Evolutionary conservation across 2,888 invertebrate species (phyloP).

Genomic region (Erebia epiphron): DNA sequence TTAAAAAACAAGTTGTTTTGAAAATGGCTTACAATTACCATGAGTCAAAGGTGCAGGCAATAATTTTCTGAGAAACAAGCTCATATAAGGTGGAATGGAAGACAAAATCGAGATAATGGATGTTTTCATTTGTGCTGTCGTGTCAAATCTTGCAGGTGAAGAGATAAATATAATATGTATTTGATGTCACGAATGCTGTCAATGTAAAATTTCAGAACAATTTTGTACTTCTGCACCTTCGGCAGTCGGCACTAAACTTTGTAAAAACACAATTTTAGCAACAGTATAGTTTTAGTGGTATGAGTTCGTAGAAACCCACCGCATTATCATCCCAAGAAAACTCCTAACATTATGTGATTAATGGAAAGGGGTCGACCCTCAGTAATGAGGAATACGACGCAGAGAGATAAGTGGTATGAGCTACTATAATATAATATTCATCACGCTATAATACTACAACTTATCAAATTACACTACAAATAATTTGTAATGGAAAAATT

Average conservation of each 20-base stretch:
- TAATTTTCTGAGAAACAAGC: constrained; percentile 32
- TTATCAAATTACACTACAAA: too few species aligned
- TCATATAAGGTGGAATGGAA: constrained; percentile 24
- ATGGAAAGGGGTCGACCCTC: too few species aligned
- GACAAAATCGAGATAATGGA: constrained; percentile 17
- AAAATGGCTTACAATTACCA: constrained; percentile 73
- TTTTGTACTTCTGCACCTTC: neutral
- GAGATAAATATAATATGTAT: constrained; percentile 24
- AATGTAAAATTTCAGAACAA: constrained; percentile 11
- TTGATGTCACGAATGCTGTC: constrained; percentile 22
- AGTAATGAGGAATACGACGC: too few species aligned
- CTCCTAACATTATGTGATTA: too few species aligned
- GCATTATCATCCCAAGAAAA: too few species aligned
- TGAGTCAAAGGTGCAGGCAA: constrained; percentile 31
- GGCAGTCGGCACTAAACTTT: neutral
- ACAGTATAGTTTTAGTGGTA: neutral
- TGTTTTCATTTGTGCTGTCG: neutral
- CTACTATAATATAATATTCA: too few species aligned
- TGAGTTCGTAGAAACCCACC: too few species aligned
- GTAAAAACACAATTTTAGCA: neutral
- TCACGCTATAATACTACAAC: too few species aligned
- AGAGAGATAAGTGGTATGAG: too few species aligned
- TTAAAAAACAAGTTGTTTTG: constrained; percentile 64
- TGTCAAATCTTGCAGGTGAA: constrained; percentile 30
- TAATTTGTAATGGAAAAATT: too few species aligned